Base-by-base conservation (phyloP, 2,888 invertebrate genomes). In the Lochmaea capreae region DNA sequence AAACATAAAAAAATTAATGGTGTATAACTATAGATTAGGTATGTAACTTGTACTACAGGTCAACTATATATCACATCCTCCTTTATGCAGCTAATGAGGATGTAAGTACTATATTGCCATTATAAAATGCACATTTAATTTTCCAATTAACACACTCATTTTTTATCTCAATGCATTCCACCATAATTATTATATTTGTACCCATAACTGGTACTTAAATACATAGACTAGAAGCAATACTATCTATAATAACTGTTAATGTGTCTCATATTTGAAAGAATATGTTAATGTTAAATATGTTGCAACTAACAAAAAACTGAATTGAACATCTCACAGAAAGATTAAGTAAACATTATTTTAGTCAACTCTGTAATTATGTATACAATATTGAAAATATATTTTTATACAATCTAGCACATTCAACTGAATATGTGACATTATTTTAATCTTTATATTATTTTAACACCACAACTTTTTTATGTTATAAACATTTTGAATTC, bases 381-480 rank as follows among this genome's bases (percentile, higher is more conserved):
- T n/a, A 54, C 16, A 54, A 54, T 16, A 54, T 54, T 54, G 9
- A 54, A 16, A 16, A 54, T 18, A 18, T 33, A 8, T 33, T 8
- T 8, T 33, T 33, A 8, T 33, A 33, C 8, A n/a, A 16, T 54
- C 16, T 11, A 46, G 12, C 12, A 46, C 3, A 54, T 54, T 54
- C 54, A 16, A 18, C 1, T 54, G 16, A 16, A 16, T 54, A 18
- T 54, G 54, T 16, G 16, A 54, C 9, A 54, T 9, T 9, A 54
- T 9, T 18, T 10, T 8, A 18, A 16, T 54, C 16, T 54, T 16
- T 2, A 16, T 18, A 54, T 54, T 18, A 46, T 11, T 54, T 18
- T 54, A 18, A 54, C 54, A 54, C 54, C 54, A 54, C 54, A 18
- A 18, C 18, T 54, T 54, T 54, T 46, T 54, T 18, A 54, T 18